Percentiles rank a stretch among this genome's conserved stretches.
These are phyloP conservation scores for Vanessa atalanta DNA, from an alignment of 1,140 invertebrate species.

Conservation along the genomic window DNA sequence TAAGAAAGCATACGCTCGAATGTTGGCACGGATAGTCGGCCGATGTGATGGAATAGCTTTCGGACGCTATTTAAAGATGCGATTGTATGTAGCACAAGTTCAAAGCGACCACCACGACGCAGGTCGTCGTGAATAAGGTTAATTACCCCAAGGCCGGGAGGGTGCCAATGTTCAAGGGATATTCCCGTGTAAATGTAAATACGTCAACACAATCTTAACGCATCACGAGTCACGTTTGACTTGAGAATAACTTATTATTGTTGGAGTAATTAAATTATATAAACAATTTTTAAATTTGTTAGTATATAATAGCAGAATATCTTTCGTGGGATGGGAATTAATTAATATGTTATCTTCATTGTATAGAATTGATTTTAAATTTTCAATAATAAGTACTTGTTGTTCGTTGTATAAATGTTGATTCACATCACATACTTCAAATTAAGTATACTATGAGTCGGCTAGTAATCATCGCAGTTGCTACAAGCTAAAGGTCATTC, in stretches of 20 bases:
- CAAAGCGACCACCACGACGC: slow-evolving; percentile 54
- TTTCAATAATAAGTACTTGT: slow-evolving; percentile 14
- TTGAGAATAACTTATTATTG: not conserved
- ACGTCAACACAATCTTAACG: not conserved
- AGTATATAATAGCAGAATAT: too few relatives aligned
- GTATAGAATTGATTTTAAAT: slow-evolving; percentile 23
- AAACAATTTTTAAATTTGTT: not conserved
- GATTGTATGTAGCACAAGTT: slow-evolving; percentile 72
- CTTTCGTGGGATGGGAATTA: not conserved
- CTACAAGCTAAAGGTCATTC: slow-evolving; percentile 51
- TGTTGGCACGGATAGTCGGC: slow-evolving; percentile 59
- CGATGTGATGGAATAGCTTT: slow-evolving; percentile 45
- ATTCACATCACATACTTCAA: slow-evolving; percentile 30
- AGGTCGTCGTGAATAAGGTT: slow-evolving; percentile 63
- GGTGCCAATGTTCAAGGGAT: slow-evolving; percentile 12
- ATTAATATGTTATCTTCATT: slow-evolving; percentile 23
- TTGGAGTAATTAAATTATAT: too few relatives aligned
- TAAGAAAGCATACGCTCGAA: slow-evolving; percentile 52
- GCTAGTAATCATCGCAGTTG: slow-evolving; percentile 43
- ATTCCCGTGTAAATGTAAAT: not conserved
- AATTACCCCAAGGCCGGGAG: slow-evolving; percentile 69
- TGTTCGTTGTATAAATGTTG: slow-evolving; percentile 37
- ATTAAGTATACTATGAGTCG: slow-evolving; percentile 36
- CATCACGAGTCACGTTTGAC: not conserved
- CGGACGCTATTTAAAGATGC: slow-evolving; percentile 59